A percentile compares a stretch with the other conserved stretches of the same genome.
These are phyloP conservation scores for Graptemys geographica DNA, from an alignment of 2,797 vertebrate species.

Conservation along the genomic window DNA sequence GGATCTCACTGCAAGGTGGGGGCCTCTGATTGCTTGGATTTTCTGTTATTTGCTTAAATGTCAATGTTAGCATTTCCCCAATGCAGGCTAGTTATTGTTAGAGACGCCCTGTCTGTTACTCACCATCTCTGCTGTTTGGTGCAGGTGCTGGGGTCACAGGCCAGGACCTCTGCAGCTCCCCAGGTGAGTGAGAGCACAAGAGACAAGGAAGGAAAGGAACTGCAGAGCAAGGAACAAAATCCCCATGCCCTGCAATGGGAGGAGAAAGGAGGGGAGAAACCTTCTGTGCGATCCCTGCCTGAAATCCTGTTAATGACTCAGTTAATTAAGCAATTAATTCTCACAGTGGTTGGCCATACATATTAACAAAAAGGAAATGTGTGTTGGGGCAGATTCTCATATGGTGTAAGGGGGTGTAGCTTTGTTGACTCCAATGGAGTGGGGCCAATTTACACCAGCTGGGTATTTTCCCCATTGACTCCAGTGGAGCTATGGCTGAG, in stretches of 20 bases:
- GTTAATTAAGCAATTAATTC: no score
- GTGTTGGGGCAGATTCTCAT: no score
- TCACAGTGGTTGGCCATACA: no score
- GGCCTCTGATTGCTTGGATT: neutral
- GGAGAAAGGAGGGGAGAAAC: neutral
- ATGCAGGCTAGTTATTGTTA: no score
- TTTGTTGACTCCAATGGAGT: no score
- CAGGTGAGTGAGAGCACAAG: neutral
- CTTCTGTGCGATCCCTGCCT: neutral
- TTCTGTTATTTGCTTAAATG: neutral
- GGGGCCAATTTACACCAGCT: no score
- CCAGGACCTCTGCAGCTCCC: neutral
- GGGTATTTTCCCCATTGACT: no score
- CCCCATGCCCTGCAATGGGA: neutral
- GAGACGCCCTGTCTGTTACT: neutral
- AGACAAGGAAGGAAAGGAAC: neutral
- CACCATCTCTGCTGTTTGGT: neutral
- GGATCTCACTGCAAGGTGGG: neutral
- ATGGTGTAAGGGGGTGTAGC: neutral
- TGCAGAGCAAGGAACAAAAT: neutral
- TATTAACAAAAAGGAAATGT: neutral
- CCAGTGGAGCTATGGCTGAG: no score
- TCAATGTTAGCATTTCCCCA: no score
- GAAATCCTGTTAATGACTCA: neutral
- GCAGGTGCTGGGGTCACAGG: neutral